phyloP scores from a whole-genome alignment of 2,888 invertebrate genomes.

The Selenia dentaria region DNA sequence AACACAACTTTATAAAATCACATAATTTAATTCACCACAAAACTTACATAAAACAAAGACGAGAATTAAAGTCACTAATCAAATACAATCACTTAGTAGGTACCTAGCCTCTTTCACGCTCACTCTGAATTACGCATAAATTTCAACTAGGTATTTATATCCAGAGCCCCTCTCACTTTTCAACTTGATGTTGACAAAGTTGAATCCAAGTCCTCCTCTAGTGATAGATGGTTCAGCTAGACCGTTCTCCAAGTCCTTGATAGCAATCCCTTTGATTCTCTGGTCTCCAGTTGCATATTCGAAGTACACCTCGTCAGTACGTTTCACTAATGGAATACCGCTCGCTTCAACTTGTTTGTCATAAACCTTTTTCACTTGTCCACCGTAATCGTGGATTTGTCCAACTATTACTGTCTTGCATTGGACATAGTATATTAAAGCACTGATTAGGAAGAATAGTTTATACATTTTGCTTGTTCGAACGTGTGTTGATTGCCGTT shows the following conservation, averaged over 20 bases:
- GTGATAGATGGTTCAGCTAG: conserved; percentile 66
- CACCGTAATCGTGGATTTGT: conserved; percentile 54
- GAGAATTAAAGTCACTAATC: no score
- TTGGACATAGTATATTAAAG: conserved; percentile 40
- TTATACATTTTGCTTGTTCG: conserved; percentile 44
- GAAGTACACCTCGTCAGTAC: conserved; percentile 58
- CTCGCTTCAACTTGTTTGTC: conserved; percentile 48
- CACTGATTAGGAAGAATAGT: conserved; percentile 42
- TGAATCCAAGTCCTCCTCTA: conserved; percentile 69
- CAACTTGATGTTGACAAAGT: conserved; percentile 66
- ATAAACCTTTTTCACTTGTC: conserved; percentile 56
- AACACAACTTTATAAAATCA: no score
- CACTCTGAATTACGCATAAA: conserved; percentile 71
- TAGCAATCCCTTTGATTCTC: conserved; percentile 73
- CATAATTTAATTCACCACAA: no score
- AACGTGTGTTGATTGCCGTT: conserved; percentile 5
- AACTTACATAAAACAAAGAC: no score
- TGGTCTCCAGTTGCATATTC: conserved; percentile 57
- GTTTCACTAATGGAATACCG: conserved; percentile 55
- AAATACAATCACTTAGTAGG: no score
- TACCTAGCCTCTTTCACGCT: no score
- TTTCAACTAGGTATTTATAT: conserved; percentile 61
- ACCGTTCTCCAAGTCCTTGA: conserved; percentile 69
- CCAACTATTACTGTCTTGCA: conserved; percentile 62
- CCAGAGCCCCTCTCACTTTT: conserved; percentile 73